Evolutionary conservation across 2,888 invertebrate genomes (phyloP), one percentile per base, ranked within the genome.

Genomic region (Nesidiocoris tenuis): DNA sequence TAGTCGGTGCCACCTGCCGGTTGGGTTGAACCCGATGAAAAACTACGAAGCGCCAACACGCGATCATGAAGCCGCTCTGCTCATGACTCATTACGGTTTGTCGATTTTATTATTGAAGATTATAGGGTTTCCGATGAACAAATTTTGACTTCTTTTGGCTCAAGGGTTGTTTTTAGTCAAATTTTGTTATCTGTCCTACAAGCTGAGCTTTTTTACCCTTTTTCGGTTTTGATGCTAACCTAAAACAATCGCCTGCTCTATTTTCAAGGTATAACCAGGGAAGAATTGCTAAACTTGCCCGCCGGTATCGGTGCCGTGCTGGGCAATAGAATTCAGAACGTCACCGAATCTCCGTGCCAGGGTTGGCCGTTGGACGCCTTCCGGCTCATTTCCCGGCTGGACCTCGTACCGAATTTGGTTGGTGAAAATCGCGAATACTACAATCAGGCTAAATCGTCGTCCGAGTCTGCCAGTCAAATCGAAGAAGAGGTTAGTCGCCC

Each of bases 341-440:
- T 91, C 80, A 87, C 92, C 81, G 87, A 88, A 80, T 86, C 87
- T 76, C 93, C 93, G 0, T 91, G 91, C 0, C 86, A 89, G 25
- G 88, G 88, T 82, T 93, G 93, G 91, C 88, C 91, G 0, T 85
- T 87, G 21, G 86, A 87, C 22, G 90, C 90, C 0, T 93, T 92
- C 83, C 86, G 87, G 75, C 85, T 94, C 54, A 87, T 92, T 56
- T 90, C 89, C 84, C 84, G 93, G 16, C 88, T 90, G 80, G 93
- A 93, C 83, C 84, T 93, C 77, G 90, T 74, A 55, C 74, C 74
- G 19, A 72, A 72, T 22, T 21, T 61, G 0, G 72, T 61, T 3
- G 72, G 25, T 2, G 72, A 72, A 63, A 63, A 61, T 22, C 24
- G 22, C 54, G 72, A 72, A 23, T 72, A 61, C 17, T 72, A 72